These are phyloP conservation scores for Bombus huntii DNA, from an alignment of 1,140 invertebrate species.

Conservation along the genomic window DNA sequence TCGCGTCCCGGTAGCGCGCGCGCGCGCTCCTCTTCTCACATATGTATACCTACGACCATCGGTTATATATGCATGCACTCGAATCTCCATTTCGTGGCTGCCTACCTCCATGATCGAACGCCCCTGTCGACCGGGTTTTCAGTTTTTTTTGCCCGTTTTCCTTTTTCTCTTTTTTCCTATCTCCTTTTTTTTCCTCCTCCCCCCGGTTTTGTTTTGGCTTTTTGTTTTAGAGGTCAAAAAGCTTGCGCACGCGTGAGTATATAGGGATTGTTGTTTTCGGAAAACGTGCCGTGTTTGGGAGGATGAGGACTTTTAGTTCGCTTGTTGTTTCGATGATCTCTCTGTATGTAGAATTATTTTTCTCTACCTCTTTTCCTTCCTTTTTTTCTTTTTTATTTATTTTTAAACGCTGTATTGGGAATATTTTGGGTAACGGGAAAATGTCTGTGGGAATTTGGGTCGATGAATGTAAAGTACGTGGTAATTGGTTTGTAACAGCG, in stretches of 20 bases:
- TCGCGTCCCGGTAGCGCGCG: conserved; percentile 23
- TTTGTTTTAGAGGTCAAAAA: conserved; percentile 41
- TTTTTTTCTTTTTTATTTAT: background rate
- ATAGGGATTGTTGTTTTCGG: conserved; percentile 59
- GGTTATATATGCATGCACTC: conserved; percentile 48
- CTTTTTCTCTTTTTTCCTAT: background rate
- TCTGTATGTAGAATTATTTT: background rate
- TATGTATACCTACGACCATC: background rate
- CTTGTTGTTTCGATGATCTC: background rate
- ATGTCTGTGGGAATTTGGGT: background rate
- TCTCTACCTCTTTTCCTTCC: background rate
- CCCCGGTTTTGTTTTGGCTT: background rate
- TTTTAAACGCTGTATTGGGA: background rate
- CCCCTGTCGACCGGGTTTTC: conserved; percentile 27
- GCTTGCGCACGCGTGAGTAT: background rate
- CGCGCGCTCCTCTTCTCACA: background rate
- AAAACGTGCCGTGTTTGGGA: conserved; percentile 18
- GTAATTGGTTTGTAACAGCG: background rate
- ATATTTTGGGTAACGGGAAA: background rate
- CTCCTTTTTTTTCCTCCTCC: conserved; percentile 8
- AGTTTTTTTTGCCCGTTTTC: background rate
- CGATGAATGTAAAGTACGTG: background rate
- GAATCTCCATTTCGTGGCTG: conserved; percentile 62
- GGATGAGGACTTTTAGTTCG: background rate
- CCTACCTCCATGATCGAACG: conserved; percentile 51